Evolutionary conservation across 2,113 vertebrate species (phyloP).

Genomic region (Corvus hawaiiensis): DNA sequence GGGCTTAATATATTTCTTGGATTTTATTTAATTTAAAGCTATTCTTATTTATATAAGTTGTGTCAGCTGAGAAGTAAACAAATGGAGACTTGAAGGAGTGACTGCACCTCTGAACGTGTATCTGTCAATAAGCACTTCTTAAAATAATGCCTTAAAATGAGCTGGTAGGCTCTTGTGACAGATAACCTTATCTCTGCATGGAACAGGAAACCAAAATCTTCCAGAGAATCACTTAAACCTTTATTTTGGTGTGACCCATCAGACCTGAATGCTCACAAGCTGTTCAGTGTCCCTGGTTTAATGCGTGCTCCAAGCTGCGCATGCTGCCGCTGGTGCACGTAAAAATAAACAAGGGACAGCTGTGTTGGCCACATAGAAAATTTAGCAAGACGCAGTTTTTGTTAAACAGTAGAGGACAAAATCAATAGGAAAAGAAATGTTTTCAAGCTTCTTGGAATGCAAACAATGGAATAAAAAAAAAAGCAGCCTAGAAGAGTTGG

Average conservation of each 20-base stretch:
- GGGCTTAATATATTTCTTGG: not conserved
- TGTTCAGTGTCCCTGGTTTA: not conserved
- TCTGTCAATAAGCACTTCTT: not conserved
- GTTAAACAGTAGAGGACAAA: conserved; percentile 7
- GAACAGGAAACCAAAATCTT: not conserved
- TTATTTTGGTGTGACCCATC: not conserved
- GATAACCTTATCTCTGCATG: not conserved
- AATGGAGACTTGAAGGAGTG: not conserved
- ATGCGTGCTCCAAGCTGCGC: not conserved
- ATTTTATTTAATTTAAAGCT: not conserved
- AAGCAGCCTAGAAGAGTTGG: not conserved
- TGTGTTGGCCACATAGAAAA: conserved; percentile 6
- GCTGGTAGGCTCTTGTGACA: not conserved
- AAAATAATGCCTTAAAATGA: not conserved
- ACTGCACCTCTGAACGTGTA: not conserved
- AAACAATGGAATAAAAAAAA: conserved; percentile 20
- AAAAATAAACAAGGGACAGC: conserved; percentile 34
- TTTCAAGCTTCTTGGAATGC: conserved; percentile 47
- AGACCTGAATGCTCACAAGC: not conserved
- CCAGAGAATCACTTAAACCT: not conserved
- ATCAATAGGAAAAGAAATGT: conserved; percentile 44
- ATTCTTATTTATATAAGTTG: not conserved
- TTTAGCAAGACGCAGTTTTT: conserved; percentile 14
- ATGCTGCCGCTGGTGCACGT: not conserved
- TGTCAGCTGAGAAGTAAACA: not conserved